Percentiles rank a stretch among this genome's conserved stretches.
Evolutionary conservation across 2,888 invertebrate genomes (phyloP).

Genomic region (Eulithis testata): DNA sequence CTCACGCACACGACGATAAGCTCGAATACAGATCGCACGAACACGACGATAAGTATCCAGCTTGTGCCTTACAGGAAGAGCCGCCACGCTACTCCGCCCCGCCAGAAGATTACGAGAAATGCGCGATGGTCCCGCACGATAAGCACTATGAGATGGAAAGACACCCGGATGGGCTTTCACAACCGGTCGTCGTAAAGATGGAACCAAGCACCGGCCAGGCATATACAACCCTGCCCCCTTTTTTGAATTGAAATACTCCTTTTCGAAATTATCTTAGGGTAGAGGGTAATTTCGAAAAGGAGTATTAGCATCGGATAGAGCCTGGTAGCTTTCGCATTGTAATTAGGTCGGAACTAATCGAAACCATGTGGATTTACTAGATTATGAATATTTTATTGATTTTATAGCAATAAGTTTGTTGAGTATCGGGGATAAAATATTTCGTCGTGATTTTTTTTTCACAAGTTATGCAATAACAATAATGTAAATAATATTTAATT

Average conservation of each 20-base stretch:
- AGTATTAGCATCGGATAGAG: conserved; percentile 60
- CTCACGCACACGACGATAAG: conserved; percentile 82
- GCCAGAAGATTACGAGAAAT: conserved; percentile 86
- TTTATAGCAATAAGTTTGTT: conserved; percentile 34
- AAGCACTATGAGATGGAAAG: conserved; percentile 79
- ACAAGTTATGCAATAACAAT: conserved; percentile 41
- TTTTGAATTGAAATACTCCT: conserved; percentile 89
- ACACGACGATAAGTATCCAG: conserved; percentile 76
- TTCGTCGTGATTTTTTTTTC: conserved; percentile 17
- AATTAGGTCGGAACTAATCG: neutral
- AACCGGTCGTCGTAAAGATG: conserved; percentile 83
- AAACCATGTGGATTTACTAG: conserved; percentile 1
- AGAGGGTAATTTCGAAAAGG: conserved; percentile 81
- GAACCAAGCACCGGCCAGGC: conserved; percentile 83
- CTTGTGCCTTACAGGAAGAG: conserved; percentile 79
- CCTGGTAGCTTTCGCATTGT: conserved; percentile 8
- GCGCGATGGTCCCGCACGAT: conserved; percentile 79
- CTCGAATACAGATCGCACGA: conserved; percentile 75
- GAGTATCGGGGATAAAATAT: conserved; percentile 7
- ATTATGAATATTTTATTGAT: conserved; percentile 46
- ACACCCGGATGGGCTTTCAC: conserved; percentile 69
- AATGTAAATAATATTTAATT: conserved; percentile 38
- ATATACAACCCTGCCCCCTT: conserved; percentile 90
- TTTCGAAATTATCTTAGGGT: conserved; percentile 81
- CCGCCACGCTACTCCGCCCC: conserved; percentile 83